Conservation (phyloP, 2,888 invertebrate genomes). For the Adela reaumurella region DNA sequence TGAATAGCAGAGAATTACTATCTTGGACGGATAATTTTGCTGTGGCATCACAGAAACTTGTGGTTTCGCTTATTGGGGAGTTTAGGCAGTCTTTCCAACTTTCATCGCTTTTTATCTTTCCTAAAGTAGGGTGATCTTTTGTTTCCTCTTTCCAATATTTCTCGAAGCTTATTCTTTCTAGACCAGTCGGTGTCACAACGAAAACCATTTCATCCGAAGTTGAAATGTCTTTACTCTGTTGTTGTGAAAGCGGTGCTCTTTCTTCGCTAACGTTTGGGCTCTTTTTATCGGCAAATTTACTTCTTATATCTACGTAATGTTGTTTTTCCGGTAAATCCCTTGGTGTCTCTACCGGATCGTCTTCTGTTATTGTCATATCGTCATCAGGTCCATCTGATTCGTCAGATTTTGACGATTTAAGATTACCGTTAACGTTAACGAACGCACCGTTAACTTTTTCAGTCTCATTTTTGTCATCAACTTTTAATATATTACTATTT, state of each 20-base stretch:
- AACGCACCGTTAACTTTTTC: constrained; percentile 18
- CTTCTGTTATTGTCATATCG: constrained; percentile 50
- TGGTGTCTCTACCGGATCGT: constrained; percentile 34
- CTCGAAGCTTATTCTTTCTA: constrained; percentile 50
- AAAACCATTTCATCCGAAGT: constrained; percentile 55
- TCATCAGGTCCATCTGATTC: constrained; percentile 46
- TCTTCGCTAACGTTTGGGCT: constrained; percentile 19
- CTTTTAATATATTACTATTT: constrained; percentile 7
- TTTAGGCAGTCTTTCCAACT: constrained; percentile 44
- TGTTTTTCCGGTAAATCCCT: constrained; percentile 28
- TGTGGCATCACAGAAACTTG: constrained; percentile 26
- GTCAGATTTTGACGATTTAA: constrained; percentile 37
- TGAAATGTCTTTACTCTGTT: constrained; percentile 48
- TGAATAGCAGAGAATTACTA: constrained; percentile 36
- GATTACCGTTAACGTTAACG: constrained; percentile 23
- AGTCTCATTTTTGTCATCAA: constrained; percentile 15
- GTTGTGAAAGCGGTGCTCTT: constrained; percentile 29
- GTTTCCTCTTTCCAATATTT: constrained; percentile 43
- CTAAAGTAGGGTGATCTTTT: constrained; percentile 16
- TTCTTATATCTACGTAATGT: constrained; percentile 18
- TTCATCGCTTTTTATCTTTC: constrained; percentile 38
- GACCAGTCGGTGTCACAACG: constrained; percentile 47
- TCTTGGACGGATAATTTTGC: constrained; percentile 38
- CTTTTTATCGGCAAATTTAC: constrained; percentile 28
- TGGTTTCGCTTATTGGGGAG: constrained; percentile 29